Evolutionary conservation across 2,113 vertebrate genomes (phyloP).

Genomic region (Seriola dumerili): DNA sequence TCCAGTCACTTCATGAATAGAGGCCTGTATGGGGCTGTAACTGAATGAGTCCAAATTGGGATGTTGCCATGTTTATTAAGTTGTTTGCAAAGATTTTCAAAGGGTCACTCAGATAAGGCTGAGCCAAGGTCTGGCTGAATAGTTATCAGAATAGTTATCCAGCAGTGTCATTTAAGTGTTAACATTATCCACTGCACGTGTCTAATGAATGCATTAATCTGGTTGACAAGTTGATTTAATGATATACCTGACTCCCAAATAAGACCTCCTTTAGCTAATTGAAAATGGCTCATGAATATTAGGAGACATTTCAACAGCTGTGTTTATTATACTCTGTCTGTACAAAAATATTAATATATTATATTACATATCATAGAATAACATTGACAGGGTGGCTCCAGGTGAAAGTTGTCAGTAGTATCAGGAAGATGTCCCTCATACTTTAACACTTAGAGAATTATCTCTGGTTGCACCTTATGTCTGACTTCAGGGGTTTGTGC

Average conservation of each 20-base stretch:
- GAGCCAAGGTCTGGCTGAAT: slow-evolving; percentile 4
- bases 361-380: neutral
- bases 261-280: neutral
- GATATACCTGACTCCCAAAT: neutral
- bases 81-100: slow-evolving; percentile 13
- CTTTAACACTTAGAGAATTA: neutral
- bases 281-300: neutral
- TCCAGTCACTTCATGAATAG: slow-evolving; percentile 10
- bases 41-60: slow-evolving; percentile 20
- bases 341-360: neutral
- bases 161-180: neutral
- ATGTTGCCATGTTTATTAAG: slow-evolving; percentile 22
- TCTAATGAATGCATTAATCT: slow-evolving; percentile 8
- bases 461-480: neutral
- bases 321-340: neutral
- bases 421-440: neutral
- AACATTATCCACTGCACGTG: neutral
- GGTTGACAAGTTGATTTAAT: neutral
- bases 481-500: neutral
- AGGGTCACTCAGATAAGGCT: neutral
- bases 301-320: neutral
- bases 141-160: slow-evolving; percentile 15
- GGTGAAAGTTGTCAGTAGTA: neutral
- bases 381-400: neutral
- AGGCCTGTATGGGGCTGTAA: slow-evolving; percentile 10